These are phyloP conservation scores for Caloenas nicobarica DNA, from an alignment of 2,113 vertebrate genomes.

Conservation along the genomic window DNA sequence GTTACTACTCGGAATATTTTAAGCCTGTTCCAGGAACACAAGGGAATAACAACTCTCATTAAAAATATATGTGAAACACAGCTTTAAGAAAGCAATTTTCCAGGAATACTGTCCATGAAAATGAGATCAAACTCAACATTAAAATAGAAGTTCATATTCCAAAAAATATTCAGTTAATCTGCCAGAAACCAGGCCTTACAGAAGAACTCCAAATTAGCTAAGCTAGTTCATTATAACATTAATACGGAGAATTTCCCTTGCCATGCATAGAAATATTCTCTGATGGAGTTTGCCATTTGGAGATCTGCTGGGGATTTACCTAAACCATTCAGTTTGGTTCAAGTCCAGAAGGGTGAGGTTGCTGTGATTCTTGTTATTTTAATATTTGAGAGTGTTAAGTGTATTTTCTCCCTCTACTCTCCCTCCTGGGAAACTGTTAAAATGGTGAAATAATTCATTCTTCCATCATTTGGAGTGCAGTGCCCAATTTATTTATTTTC, in stretches of 20 bases:
- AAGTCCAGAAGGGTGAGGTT: conserved; percentile 22
- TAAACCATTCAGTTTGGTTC: conserved; percentile 4
- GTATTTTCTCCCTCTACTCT: conserved; percentile 6
- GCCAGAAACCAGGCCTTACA: background rate
- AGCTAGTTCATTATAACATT: background rate
- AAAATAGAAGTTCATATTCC: background rate
- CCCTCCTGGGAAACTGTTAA: conserved; percentile 8
- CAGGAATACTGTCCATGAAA: conserved; percentile 1
- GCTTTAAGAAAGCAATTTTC: conserved; percentile 41
- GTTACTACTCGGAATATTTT: background rate
- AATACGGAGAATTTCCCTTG: background rate
- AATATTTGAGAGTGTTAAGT: conserved; percentile 50
- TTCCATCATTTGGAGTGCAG: conserved; percentile 33
- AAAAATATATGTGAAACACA: background rate
- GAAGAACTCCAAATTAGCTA: conserved; percentile 11
- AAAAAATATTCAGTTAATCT: background rate
- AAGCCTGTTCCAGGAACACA: background rate
- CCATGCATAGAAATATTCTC: background rate
- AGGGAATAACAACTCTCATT: background rate
- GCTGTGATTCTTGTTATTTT: conserved; percentile 40
- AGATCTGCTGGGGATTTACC: conserved; percentile 14
- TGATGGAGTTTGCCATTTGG: background rate
- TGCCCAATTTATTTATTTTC: conserved; percentile 43
- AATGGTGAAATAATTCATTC: conserved; percentile 51
- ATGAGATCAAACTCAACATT: background rate